phyloP scores from a whole-genome alignment of 2,797 vertebrate genomes.

The Parauchenoglanis ngamensis region DNA sequence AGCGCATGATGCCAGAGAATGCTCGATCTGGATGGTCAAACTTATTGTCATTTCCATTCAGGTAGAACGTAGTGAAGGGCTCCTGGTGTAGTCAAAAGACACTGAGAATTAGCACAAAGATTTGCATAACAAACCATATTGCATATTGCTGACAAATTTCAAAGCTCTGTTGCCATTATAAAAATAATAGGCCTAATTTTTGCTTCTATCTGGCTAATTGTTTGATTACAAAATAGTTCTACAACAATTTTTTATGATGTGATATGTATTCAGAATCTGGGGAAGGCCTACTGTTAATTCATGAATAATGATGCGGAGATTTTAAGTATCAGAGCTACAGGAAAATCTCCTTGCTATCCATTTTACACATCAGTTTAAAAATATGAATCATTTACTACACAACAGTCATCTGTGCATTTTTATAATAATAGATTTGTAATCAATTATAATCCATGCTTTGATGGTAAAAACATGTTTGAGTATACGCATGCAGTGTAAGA shows the following conservation, averaged over 20 bases:
- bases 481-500: not conserved
- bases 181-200: not conserved
- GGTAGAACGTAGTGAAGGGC: constrained; percentile 96
- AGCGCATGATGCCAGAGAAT: constrained; percentile 91
- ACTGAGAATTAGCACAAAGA: not conserved
- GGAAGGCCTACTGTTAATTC: not conserved
- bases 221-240: too few species aligned
- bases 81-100: constrained; percentile 75
- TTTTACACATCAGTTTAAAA: not conserved
- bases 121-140: not conserved
- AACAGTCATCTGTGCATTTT: not conserved
- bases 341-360: not conserved
- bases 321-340: not conserved
- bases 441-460: not conserved
- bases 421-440: not conserved
- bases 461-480: not conserved
- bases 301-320: not conserved
- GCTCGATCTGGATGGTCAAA: constrained; percentile 95
- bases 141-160: not conserved
- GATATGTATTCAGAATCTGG: not conserved
- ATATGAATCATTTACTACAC: not conserved
- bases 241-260: too few species aligned
- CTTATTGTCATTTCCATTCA: constrained; percentile 91
- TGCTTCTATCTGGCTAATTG: not conserved
- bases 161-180: not conserved